Evolutionary conservation across 2,113 vertebrate genomes (phyloP).

Genomic region (Lagopus leucura): DNA sequence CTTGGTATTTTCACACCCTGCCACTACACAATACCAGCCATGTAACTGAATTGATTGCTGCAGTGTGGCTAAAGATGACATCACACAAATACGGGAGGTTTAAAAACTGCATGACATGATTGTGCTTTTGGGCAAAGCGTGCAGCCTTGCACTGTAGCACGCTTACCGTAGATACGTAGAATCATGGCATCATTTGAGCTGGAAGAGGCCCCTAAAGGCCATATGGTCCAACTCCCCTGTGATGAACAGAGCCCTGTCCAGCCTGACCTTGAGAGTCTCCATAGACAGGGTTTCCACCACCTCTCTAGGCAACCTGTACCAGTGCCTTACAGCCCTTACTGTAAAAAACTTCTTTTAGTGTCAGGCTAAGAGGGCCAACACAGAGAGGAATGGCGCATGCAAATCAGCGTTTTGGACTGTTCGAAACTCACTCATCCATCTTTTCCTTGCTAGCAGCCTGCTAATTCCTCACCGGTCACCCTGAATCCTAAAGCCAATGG

Average conservation of each 20-base stretch:
- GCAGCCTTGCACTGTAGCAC: neutral
- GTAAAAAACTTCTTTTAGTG: too few relatives aligned
- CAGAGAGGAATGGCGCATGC: accelerated
- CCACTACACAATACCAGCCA: accelerated
- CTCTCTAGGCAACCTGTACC: too few relatives aligned
- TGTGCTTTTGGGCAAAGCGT: neutral
- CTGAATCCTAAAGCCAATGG: constrained; percentile 13
- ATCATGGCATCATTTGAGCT: too few relatives aligned
- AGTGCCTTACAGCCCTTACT: too few relatives aligned
- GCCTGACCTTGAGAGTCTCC: too few relatives aligned
- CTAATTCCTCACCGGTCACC: neutral
- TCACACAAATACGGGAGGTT: neutral
- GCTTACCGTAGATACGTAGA: neutral
- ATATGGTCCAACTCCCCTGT: too few relatives aligned
- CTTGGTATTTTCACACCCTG: neutral
- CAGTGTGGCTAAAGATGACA: neutral
- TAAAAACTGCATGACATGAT: neutral
- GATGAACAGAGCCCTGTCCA: too few relatives aligned
- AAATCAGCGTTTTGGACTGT: neutral
- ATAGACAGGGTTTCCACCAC: too few relatives aligned
- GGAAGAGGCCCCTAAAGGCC: too few relatives aligned
- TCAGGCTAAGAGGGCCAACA: neutral
- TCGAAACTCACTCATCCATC: neutral
- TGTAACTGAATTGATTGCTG: neutral
- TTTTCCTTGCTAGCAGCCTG: neutral